A percentile compares a stretch with the other conserved stretches of the same genome.
These are phyloP conservation scores for Myiagra hebetior DNA, from an alignment of 2,113 vertebrate species.

Conservation along the genomic window DNA sequence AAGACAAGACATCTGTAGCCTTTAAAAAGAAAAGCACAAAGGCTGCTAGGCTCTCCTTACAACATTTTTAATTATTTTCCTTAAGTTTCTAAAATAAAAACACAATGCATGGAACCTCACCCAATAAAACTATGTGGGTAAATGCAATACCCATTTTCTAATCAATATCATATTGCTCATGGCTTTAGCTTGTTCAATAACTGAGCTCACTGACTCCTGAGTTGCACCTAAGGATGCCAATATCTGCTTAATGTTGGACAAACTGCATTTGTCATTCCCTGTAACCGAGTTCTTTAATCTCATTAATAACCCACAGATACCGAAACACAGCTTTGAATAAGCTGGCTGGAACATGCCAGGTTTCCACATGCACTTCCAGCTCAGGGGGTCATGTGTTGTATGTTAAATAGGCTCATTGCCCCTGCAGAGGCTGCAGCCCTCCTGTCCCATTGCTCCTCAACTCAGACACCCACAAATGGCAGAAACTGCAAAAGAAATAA, in stretches of 20 bases:
- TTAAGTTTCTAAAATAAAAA: conserved; percentile 49
- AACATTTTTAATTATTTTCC: conserved; percentile 57
- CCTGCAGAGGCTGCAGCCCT: not conserved
- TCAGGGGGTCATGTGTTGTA: not conserved
- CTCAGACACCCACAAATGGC: not conserved
- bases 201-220: conserved; percentile 60
- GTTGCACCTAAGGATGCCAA: conserved; percentile 65
- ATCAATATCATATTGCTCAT: conserved; percentile 75
- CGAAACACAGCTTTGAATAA: conserved; percentile 5
- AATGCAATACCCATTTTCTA: conserved; percentile 69
- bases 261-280: conserved; percentile 56
- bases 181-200: conserved; percentile 68
- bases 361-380: not conserved
- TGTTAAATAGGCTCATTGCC: not conserved
- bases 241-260: conserved; percentile 68
- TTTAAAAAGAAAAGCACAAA: conserved; percentile 27
- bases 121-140: conserved; percentile 61
- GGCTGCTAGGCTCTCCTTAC: not conserved
- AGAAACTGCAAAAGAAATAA: not conserved
- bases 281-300: conserved; percentile 51
- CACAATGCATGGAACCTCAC: conserved; percentile 53
- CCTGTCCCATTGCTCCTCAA: not conserved
- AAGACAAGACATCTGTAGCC: conserved; percentile 31
- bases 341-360: not conserved
- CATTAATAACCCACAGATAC: conserved; percentile 61